A percentile compares a stretch with the other conserved stretches of the same genome.
phyloP scores from a whole-genome alignment of 2,888 invertebrate species.

The Tipula confusa region DNA sequence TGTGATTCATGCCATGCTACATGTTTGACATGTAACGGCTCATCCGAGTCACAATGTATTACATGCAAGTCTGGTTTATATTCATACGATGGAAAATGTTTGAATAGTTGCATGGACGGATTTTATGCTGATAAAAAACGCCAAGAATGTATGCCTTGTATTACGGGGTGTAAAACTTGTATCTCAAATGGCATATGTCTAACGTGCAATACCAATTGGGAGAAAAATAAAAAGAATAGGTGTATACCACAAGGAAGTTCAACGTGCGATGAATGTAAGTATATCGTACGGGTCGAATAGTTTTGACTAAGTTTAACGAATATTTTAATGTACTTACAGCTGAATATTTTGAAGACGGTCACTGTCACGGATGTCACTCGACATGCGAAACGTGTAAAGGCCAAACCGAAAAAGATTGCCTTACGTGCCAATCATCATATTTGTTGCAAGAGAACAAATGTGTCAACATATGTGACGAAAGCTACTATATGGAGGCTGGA shows the following conservation, averaged over 20 bases:
- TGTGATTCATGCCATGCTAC: constrained; percentile 74
- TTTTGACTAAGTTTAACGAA: not conserved
- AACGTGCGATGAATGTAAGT: constrained; percentile 63
- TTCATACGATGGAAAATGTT: constrained; percentile 64
- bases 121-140: constrained; percentile 73
- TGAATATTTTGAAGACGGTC: constrained; percentile 67
- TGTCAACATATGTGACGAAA: constrained; percentile 69
- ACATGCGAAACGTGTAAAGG: constrained; percentile 82
- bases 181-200: constrained; percentile 66
- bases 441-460: constrained; percentile 69
- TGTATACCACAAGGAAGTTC: constrained; percentile 68
- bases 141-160: constrained; percentile 72
- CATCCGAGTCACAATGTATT: constrained; percentile 73
- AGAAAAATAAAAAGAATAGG: constrained; percentile 67
- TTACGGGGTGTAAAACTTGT: constrained; percentile 73
- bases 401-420: constrained; percentile 64
- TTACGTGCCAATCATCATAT: constrained; percentile 69
- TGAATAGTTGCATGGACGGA: constrained; percentile 66
- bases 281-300: constrained; percentile 34
- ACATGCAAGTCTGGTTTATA: constrained; percentile 71
- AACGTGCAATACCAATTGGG: constrained; percentile 70
- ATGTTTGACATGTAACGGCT: constrained; percentile 76
- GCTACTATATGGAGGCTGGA: constrained; percentile 68
- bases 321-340: constrained; percentile 49
- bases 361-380: constrained; percentile 70